These are phyloP conservation scores for Ctenicera cuprea DNA, from an alignment of 2,888 invertebrate genomes.

Conservation along the genomic window DNA sequence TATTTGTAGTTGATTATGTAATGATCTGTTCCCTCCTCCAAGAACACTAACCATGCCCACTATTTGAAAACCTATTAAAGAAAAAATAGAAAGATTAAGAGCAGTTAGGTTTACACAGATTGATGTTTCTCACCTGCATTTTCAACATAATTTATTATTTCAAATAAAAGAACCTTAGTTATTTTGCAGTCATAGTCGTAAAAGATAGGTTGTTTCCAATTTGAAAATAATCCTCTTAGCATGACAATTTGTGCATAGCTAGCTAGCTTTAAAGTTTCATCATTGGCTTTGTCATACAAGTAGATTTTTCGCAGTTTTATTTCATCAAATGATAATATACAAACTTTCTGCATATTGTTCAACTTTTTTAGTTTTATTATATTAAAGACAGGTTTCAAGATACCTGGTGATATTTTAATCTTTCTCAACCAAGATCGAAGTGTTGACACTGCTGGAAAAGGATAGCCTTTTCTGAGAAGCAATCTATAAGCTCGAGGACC, in stretches of 20 bases:
- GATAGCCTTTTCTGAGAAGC: constrained; percentile 54
- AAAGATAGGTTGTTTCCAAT: constrained; percentile 58
- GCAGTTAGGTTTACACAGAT: neutral
- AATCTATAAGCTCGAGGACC: constrained; percentile 53
- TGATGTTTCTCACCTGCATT: constrained; percentile 4
- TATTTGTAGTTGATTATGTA: constrained; percentile 52
- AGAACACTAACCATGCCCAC: constrained; percentile 60
- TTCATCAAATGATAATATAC: constrained; percentile 59
- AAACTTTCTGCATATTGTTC: constrained; percentile 44
- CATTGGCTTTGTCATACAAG: constrained; percentile 55
- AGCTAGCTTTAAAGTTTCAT: constrained; percentile 54
- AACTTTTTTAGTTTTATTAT: constrained; percentile 39
- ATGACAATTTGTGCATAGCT: constrained; percentile 54
- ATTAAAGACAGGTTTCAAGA: constrained; percentile 30
- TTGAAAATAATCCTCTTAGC: constrained; percentile 52
- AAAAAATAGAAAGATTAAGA: neutral
- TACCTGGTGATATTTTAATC: constrained; percentile 51
- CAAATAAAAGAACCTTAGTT: constrained; percentile 52
- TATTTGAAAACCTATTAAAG: constrained; percentile 56
- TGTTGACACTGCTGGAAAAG: constrained; percentile 54
- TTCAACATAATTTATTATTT: constrained; percentile 53
- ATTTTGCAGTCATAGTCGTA: constrained; percentile 57
- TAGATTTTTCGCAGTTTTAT: constrained; percentile 56
- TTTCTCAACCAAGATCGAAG: constrained; percentile 52
- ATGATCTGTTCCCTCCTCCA: constrained; percentile 52